phyloP scores from a whole-genome alignment of 2,888 invertebrate species.

The Mythimna pallens region DNA sequence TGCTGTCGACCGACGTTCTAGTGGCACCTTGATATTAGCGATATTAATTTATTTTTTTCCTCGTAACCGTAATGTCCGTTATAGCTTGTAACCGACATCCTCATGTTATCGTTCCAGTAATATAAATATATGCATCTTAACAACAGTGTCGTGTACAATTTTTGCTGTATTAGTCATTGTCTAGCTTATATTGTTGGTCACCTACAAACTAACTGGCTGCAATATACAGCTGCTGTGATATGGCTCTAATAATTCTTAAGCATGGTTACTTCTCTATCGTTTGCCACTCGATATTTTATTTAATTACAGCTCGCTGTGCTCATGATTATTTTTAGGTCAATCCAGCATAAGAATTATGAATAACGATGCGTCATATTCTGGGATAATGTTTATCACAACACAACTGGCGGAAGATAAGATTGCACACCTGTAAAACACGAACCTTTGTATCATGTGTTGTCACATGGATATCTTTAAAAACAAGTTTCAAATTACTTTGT shows the following conservation, averaged over 20 bases:
- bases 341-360: conserved; percentile 24
- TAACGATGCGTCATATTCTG: conserved; percentile 43
- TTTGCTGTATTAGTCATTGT: conserved; percentile 33
- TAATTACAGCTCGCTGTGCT: conserved; percentile 32
- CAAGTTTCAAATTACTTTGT: conserved; percentile 7
- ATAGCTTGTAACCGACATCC: too few species aligned
- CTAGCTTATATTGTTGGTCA: conserved; percentile 3
- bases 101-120: conserved; percentile 36
- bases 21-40: not conserved
- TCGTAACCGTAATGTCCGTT: too few species aligned
- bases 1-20: not conserved
- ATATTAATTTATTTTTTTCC: too few species aligned
- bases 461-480: conserved; percentile 7
- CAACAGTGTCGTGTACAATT: conserved; percentile 27
- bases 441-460: conserved; percentile 2
- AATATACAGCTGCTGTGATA: not conserved
- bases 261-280: conserved; percentile 1
- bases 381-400: conserved; percentile 38
- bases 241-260: conserved; percentile 4
- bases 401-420: conserved; percentile 36
- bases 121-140: conserved; percentile 40
- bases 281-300: conserved; percentile 33
- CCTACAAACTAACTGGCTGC: not conserved
- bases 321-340: conserved; percentile 36
- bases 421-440: conserved; percentile 16